These are phyloP conservation scores for Heliothis subflexa DNA, from an alignment of 1,140 invertebrate genomes.

Conservation along the genomic window DNA sequence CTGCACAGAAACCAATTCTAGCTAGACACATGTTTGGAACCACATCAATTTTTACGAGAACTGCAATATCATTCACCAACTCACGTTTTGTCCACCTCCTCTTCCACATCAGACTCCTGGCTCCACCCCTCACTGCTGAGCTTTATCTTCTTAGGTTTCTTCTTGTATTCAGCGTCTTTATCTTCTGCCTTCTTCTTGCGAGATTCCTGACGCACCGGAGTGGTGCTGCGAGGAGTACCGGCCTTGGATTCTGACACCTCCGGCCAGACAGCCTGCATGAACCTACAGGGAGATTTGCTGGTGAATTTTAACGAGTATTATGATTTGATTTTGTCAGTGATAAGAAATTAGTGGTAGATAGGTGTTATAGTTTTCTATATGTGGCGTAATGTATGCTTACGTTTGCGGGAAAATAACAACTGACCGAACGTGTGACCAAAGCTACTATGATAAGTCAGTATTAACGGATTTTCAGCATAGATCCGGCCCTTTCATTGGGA, in stretches of 20 bases:
- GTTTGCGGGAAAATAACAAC: too few species aligned
- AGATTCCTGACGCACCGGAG: constrained; percentile 64
- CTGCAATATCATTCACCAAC: neutral
- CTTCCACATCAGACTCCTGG: constrained; percentile 76
- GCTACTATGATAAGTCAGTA: too few species aligned
- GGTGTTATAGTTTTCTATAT: too few species aligned
- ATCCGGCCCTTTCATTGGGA: too few species aligned
- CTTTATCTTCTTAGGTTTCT: constrained; percentile 73
- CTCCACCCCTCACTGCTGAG: constrained; percentile 79
- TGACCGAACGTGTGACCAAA: too few species aligned
- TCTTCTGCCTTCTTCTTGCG: constrained; percentile 64
- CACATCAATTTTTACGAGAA: too few species aligned
- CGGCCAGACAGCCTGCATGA: constrained; percentile 77
- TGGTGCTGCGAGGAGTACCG: constrained; percentile 67
- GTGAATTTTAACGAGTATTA: neutral
- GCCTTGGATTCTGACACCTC: constrained; percentile 62
- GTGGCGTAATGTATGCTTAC: too few species aligned
- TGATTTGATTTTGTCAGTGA: neutral
- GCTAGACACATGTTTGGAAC: too few species aligned
- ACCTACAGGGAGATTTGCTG: constrained; percentile 54
- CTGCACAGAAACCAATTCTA: too few species aligned
- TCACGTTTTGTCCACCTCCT: constrained; percentile 67
- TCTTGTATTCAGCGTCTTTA: constrained; percentile 61
- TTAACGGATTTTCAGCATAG: too few species aligned
- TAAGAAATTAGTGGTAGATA: too few species aligned